Evolutionary conservation across 30 jellyfish, hydroid and myxozoan species (phyloP).

Genomic region (Calvadosia cruxmelitensis): DNA sequence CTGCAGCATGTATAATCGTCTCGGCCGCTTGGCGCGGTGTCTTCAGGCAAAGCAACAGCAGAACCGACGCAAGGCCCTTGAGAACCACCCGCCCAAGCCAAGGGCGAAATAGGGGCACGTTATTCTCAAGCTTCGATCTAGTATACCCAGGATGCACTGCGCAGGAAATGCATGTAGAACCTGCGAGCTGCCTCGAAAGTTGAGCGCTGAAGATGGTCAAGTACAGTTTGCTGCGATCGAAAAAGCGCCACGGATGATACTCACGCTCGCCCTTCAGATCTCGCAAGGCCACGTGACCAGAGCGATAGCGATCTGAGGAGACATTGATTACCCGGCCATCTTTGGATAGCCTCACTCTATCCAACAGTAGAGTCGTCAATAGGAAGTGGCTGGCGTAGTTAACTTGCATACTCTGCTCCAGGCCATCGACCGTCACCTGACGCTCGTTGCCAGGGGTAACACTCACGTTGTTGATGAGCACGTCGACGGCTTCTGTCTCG

Average conservation of each 20-base stretch:
- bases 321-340: slow-evolving; percentile 1
- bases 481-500: not conserved
- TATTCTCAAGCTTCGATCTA: not conserved
- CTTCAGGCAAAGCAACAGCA: not conserved
- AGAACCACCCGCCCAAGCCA: not conserved
- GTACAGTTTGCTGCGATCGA: not conserved
- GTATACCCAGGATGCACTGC: not conserved
- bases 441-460: not conserved
- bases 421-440: not conserved
- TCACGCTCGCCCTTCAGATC: not conserved
- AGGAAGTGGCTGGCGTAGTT: not conserved
- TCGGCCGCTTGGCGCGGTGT: not conserved
- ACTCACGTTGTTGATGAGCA: not conserved
- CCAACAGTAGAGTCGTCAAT: not conserved
- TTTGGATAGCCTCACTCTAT: not conserved
- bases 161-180: not conserved
- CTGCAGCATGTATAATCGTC: not conserved
- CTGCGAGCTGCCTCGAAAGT: not conserved
- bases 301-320: not conserved
- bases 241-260: not conserved
- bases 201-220: not conserved
- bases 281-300: not conserved
- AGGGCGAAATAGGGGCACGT: not conserved
- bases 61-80: not conserved
- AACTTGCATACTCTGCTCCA: not conserved